Conservation (phyloP, 2,797 vertebrate genomes). For the Melanotaenia boesemani region DNA sequence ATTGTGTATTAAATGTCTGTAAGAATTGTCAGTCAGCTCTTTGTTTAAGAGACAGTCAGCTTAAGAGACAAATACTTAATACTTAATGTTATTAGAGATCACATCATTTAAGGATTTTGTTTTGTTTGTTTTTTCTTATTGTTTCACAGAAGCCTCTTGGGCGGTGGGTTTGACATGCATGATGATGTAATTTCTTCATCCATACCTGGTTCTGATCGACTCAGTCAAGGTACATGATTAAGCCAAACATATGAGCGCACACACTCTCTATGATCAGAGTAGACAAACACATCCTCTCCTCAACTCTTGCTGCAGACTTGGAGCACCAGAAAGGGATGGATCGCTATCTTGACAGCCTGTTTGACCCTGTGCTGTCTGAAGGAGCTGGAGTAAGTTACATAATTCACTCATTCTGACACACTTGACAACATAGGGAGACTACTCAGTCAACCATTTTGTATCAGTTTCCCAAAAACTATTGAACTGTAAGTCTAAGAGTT, state of each 20-base stretch:
- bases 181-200: constrained; percentile 67
- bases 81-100: neutral
- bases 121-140: constrained; percentile 21
- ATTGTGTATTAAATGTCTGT: too few species aligned
- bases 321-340: constrained; percentile 91
- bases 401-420: constrained; percentile 45
- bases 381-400: constrained; percentile 87
- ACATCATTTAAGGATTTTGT: neutral
- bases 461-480: constrained; percentile 7
- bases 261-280: neutral
- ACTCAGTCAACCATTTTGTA: constrained; percentile 14
- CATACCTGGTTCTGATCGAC: constrained; percentile 65
- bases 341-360: constrained; percentile 95
- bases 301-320: constrained; percentile 56
- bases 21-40: too few species aligned
- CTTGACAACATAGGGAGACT: constrained; percentile 20
- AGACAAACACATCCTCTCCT: constrained; percentile 8
- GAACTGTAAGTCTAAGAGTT: constrained; percentile 8
- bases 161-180: constrained; percentile 82
- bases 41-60: neutral
- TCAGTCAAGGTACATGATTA: constrained; percentile 73
- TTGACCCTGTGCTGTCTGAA: constrained; percentile 92
- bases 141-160: constrained; percentile 85
- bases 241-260: constrained; percentile 4
- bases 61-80: neutral